Base-by-base conservation (phyloP, 2,888 invertebrate species). In the Diplolepis rosae region DNA sequence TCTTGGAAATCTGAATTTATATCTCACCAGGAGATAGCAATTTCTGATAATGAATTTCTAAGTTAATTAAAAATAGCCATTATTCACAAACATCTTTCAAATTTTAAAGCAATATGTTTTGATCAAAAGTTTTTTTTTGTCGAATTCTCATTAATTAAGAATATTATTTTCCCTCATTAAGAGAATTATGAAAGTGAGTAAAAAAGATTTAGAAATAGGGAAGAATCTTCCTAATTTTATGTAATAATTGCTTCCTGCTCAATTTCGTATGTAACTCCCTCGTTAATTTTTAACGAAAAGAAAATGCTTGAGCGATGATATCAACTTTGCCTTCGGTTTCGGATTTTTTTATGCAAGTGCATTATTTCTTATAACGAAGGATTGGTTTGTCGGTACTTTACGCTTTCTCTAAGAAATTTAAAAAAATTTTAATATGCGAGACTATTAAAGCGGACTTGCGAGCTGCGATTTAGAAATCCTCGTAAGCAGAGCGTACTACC, bases 401-500 rank as follows among this genome's bases (percentile, higher is more conserved):
- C 75, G 80, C 80, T 80, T 80, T 81, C 81, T 78, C 78, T 75
- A 72, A 74, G 76, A 73, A 78, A 74, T 77, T 72, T 68, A 70
- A 73, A 35, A 65, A 67, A 74, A 72, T 72, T 72, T 75, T 74
- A 74, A 66, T 75, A 73, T 72, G 72, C 56, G 66, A 69, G 71
- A 50, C 76, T 74, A 79, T 82, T 80, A 79, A 79, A 75, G 72
- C 73, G 76, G 67, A 69, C 35, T 52, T 18, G 39, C 65, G 32
- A 56, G 28, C 67, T 75, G 71, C 80, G 80, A 82, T 78, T 72
- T 83, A 83, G 82, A 83, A 81, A 84, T 80, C 77, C 68, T 50
- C 71, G 78, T 77, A 84, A 83, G 83, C 83, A 84, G 83, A 83
- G 78, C 83, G 81, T 84, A 79, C 70, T 70, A 66, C 66, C 72